Base-by-base conservation (phyloP, 2,888 invertebrate species). In the Xestia c-nigrum region DNA sequence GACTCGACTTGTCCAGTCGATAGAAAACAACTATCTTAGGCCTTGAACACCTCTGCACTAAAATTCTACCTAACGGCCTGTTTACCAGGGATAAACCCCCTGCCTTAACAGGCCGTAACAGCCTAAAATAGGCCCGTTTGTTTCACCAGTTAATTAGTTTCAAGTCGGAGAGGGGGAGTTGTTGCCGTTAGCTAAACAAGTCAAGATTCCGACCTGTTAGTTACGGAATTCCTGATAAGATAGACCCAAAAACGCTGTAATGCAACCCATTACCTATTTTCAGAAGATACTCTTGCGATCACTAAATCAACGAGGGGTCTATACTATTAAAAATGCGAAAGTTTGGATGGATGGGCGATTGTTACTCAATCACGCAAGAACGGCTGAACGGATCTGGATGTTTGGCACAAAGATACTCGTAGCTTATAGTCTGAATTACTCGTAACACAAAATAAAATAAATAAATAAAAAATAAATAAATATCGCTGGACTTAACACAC, bases 1-100 rank as follows among this genome's bases (percentile, higher is more conserved):
- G 52, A 19, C 43, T 31, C 76, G 24, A 47, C 40, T 47, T 50
- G 47, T 24, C 40, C n/a, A 64, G 50, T 12, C 21, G 31, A 50
- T 52, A 10, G 16, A 4, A 67, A 79, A 79, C 81, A 64, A 82
- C 67, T 50, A 81, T 68, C 63, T 52, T 38, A 14, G 38, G 31
- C 76, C 79, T 79, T 81, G 67, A 21, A 74, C 38, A 57, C 14
- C 12, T 24, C 38, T 9, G 50, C 68, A 12, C 5, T 38, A 21
- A 38, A 38, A 21, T 61, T 38, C 61, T 38, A 21, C 61, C 3
- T 61, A 5, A 10, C 57, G 24, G 1, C 12, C 6, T 57, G 24
- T 14, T 57, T 24, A 6, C 5, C 14, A 5, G 2, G 55, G 55
- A n/a, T n/a, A n/a, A 31, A 3, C 31, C 31, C 31, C 31, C 31